A percentile compares a stretch with the other conserved stretches of the same genome.
phyloP scores from a whole-genome alignment of 2,888 invertebrate species.

The Platycnemis pennipes region DNA sequence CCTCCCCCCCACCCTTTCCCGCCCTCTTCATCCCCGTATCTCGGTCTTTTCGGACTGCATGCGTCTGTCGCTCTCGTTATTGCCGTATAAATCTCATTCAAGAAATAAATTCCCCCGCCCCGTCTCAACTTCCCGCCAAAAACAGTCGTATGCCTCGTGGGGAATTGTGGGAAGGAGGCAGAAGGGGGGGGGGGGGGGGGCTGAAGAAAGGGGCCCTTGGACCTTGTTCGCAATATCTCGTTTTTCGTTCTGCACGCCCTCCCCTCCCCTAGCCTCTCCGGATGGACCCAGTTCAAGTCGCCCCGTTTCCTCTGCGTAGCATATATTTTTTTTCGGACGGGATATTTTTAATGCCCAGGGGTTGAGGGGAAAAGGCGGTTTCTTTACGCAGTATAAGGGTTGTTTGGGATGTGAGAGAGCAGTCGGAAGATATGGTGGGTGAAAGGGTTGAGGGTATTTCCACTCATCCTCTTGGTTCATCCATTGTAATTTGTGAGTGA shows the following conservation, averaged over 20 bases:
- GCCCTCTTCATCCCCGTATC: background rate
- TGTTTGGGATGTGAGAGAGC: background rate
- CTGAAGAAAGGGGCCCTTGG: too few relatives aligned
- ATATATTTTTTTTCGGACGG: background rate
- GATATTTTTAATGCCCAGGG: background rate
- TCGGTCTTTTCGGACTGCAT: too few relatives aligned
- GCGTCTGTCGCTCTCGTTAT: slow-evolving; percentile 2
- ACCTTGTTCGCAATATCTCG: background rate
- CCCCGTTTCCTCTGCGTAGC: background rate
- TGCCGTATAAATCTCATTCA: background rate
- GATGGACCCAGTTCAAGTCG: background rate
- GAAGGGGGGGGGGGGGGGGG: background rate
- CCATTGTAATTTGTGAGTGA: background rate
- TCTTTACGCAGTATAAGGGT: background rate
- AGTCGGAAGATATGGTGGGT: too few relatives aligned
- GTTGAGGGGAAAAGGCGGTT: background rate
- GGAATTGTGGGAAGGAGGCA: too few relatives aligned
- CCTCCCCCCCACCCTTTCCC: background rate
- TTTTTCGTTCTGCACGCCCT: background rate
- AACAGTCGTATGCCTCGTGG: background rate
- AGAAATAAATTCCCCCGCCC: background rate
- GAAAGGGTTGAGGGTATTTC: background rate
- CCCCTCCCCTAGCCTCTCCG: background rate
- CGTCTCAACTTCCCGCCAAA: background rate
- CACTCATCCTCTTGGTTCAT: background rate